Conservation (phyloP, 2,797 vertebrate species). For the Gobio occitaniae region DNA sequence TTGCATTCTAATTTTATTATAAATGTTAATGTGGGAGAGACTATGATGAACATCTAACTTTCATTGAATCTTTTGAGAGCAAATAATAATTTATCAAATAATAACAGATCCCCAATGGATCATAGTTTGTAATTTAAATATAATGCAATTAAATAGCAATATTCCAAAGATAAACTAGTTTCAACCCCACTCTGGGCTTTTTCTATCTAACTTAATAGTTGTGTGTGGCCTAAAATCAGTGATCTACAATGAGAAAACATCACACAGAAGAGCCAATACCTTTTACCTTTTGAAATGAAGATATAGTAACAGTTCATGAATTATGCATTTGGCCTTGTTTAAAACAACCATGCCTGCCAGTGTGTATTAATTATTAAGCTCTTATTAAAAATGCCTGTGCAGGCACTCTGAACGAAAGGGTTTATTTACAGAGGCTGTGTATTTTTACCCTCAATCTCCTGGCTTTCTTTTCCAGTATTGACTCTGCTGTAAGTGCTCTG, state of each 20-base stretch:
- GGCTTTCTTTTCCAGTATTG: slow-evolving; percentile 36
- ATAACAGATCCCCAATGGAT: slow-evolving; percentile 1
- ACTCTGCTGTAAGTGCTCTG: slow-evolving; percentile 24
- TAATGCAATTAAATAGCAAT: slow-evolving; percentile 23
- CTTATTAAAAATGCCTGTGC: slow-evolving; percentile 64
- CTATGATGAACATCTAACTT: background rate
- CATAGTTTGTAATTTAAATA: background rate
- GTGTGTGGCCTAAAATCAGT: slow-evolving; percentile 12
- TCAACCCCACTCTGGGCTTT: background rate
- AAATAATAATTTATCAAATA: background rate
- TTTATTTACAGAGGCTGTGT: slow-evolving; percentile 60
- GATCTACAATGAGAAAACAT: background rate
- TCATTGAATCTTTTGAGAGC: background rate
- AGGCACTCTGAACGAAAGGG: slow-evolving; percentile 52
- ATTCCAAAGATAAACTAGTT: background rate
- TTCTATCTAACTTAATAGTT: background rate
- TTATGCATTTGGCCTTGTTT: slow-evolving; percentile 60
- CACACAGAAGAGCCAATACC: background rate
- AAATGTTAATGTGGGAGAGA: background rate
- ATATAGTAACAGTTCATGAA: slow-evolving; percentile 60
- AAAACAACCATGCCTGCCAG: slow-evolving; percentile 58
- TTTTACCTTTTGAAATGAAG: slow-evolving; percentile 49
- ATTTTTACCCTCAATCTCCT: slow-evolving; percentile 55
- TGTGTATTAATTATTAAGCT: slow-evolving; percentile 64
- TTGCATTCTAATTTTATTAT: background rate